Evolutionary conservation across 2,797 vertebrate species (phyloP), one percentile per base, ranked within the genome.

Genomic region (Diglossa cyanea): DNA sequence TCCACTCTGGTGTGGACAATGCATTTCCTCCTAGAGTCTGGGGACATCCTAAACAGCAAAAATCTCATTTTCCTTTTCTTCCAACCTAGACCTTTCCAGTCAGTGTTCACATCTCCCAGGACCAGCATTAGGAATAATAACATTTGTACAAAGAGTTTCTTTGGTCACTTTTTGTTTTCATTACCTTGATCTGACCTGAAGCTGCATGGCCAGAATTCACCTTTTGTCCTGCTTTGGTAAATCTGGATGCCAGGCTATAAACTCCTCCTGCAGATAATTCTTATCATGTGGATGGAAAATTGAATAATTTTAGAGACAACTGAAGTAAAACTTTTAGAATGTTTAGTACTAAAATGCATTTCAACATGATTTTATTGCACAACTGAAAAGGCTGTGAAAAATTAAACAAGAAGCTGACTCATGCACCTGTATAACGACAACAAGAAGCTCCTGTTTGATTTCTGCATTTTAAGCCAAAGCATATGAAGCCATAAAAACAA

Each of bases 401-500:
- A 31, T 85, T 45, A 80, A 85, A 83, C 89, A 94, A 94, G 96
- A 45, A 93, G 94, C 94, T 96, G 92, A 96, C 81, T 96, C 90
- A 94, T 21, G 51, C 68, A 95, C 88, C 88, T 95, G 92, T 94
- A 63, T 45, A 95, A 94, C 66, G 93, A 85, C 73, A 37, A 82
- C 77, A 45, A 94, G 87, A 20, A 89, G 78, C 87, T 94, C 83
- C 74, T 70, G 87, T 85, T 92, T 95, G 91, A 94, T 81, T 96
- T 80, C 87, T 83, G 9, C 58, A 42, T 65, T 91, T 93, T 39
- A 73, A 95, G 93, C 91, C 94, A 93, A 94, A 88, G 88, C 77
- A 86, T 4, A 80, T 0, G 70, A 78, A 93, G 90, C 88, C 93
- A 28, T 88, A 90, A 93, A 95, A 91, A 78, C 93, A 95, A 95